Evolutionary conservation across 1,140 invertebrate genomes (phyloP), one percentile per base, ranked within the genome.

Genomic region (Acromyrmex echinatior): DNA sequence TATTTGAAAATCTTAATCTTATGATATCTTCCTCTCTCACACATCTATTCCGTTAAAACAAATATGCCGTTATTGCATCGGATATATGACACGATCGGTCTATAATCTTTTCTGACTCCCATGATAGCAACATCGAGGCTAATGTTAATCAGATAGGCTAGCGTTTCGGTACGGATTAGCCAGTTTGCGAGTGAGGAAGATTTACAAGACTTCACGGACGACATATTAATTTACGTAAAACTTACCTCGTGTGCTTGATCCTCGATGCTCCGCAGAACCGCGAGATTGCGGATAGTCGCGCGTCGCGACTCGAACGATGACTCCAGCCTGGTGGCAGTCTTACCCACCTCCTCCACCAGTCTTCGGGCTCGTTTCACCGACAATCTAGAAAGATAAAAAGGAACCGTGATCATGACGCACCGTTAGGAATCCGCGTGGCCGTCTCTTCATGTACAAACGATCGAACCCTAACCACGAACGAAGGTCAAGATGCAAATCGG

Each of bases 201-300:
- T 25, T 68, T 80, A 68, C 49, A 65, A 56, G 35, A 16, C 66
- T 56, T 58, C 16, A 58, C 35, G 28, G 28, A 58, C 16, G 31
- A 58, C 21, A 25, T 58, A 58, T 81, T 73, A 73, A 81, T 62
- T 82, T 62, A 31, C 4, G 35, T 21, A 21, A 51, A 1, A 93
- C 94, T 95, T 74, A 95, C 95, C 94, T 95, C 95, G 76, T 93
- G 92, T 53, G 95, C 95, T 68, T 95, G 95, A 86, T 95, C 95
- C 91, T 95, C 94, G 92, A 95, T 95, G 76, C 94, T 95, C 49
- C 94, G 90, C 35, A 95, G 88, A 77, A 95, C 95, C 25, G 94
- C 93, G 84, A 95, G 92, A 87, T 95, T 95, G 80, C 95, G 93
- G 74, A 95, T 95, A 74, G 94, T 95, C 25, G 95, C 94, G 49